Percentiles rank a stretch among this genome's conserved stretches.
These are phyloP conservation scores for Leptopilina boulardi DNA, from an alignment of 1,140 invertebrate species.

Conservation along the genomic window DNA sequence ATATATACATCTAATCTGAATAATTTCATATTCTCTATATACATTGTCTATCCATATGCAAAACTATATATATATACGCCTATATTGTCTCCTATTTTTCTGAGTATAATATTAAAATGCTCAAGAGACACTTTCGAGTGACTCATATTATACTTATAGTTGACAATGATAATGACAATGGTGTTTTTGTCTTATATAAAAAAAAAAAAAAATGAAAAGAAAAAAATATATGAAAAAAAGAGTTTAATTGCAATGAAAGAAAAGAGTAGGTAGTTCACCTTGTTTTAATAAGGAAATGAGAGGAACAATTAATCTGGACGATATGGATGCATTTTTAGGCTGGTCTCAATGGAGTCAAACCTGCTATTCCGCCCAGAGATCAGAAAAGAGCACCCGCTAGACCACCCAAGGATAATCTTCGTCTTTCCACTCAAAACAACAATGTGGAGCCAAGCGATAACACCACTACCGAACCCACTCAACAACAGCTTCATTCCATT, in stretches of 20 bases:
- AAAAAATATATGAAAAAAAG: conserved; percentile 40
- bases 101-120: not conserved
- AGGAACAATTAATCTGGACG: conserved; percentile 55
- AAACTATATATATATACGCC: conserved; percentile 40
- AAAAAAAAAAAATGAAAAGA: conserved; percentile 36
- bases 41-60: conserved; percentile 39
- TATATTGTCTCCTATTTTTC: conserved; percentile 43
- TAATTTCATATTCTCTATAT: not conserved
- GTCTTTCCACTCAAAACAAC: conserved; percentile 70
- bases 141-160: not conserved
- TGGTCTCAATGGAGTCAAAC: conserved; percentile 79
- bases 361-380: conserved; percentile 85
- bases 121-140: not conserved
- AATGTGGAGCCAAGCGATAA: conserved; percentile 77
- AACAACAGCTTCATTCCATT: conserved; percentile 92
- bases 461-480: conserved; percentile 81
- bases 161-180: conserved; percentile 30
- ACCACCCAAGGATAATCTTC: conserved; percentile 78
- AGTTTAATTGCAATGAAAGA: conserved; percentile 19
- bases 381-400: conserved; percentile 83
- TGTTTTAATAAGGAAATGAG: conserved; percentile 3
- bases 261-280: conserved; percentile 37
- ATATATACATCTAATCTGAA: not conserved
- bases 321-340: conserved; percentile 71
- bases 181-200: conserved; percentile 36